A percentile compares a stretch with the other conserved stretches of the same genome.
These are phyloP conservation scores for Apteryx owenii DNA, from an alignment of 2,113 vertebrate genomes.

Conservation along the genomic window DNA sequence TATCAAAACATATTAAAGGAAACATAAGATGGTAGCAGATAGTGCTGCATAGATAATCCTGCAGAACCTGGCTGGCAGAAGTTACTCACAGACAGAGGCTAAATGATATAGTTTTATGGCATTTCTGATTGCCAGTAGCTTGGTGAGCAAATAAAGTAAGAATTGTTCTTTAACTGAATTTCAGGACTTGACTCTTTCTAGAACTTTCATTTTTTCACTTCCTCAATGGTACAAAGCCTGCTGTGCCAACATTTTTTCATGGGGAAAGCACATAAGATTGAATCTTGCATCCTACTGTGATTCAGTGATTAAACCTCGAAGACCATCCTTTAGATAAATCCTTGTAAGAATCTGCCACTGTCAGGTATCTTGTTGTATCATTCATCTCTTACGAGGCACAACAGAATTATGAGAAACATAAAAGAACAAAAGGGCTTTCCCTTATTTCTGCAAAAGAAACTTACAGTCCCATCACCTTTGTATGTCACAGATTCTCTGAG, in stretches of 20 bases:
- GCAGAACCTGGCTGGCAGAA: neutral
- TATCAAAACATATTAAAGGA: neutral
- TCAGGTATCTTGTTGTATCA: neutral
- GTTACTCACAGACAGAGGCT: neutral
- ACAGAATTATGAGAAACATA: neutral
- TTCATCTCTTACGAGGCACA: neutral
- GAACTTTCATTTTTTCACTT: constrained; percentile 17
- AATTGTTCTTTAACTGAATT: constrained; percentile 22
- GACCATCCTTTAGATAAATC: neutral
- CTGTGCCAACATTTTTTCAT: neutral
- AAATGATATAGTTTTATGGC: neutral
- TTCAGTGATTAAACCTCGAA: neutral
- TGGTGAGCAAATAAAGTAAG: constrained; percentile 1
- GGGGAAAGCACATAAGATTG: neutral
- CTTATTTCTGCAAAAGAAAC: neutral
- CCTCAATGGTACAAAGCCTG: neutral
- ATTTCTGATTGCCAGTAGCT: neutral
- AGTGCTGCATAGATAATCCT: neutral
- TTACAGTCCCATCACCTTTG: neutral
- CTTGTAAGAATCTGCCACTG: neutral
- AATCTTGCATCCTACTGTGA: neutral
- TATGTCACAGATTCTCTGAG: neutral
- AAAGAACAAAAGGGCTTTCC: neutral
- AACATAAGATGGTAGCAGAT: neutral
- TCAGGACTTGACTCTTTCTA: constrained; percentile 3